Conservation (phyloP, 2,888 invertebrate species). For the Ernsta delagoae region DNA sequence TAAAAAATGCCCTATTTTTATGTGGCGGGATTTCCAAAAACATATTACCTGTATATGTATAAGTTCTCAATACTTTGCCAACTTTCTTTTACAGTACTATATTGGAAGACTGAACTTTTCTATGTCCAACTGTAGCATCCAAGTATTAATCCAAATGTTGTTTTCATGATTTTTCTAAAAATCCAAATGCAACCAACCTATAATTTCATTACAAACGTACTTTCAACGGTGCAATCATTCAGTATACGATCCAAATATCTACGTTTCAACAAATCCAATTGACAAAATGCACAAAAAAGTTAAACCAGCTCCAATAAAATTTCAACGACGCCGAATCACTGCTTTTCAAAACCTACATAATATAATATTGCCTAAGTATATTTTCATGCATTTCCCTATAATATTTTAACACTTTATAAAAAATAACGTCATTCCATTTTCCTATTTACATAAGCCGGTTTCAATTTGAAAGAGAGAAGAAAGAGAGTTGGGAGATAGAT, state of each 20-base stretch:
- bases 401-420: slow-evolving; percentile 6
- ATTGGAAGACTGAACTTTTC: slow-evolving; percentile 29
- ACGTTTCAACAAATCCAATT: background rate
- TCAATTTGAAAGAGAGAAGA: too few relatives aligned
- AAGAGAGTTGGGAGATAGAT: too few relatives aligned
- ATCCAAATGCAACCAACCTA: background rate
- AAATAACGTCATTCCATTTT: background rate
- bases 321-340: background rate
- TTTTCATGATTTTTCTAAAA: background rate
- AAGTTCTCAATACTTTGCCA: background rate
- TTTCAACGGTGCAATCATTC: too few relatives aligned
- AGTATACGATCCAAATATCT: too few relatives aligned
- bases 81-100: background rate
- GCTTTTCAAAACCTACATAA: background rate
- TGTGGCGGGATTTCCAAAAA: too few relatives aligned
- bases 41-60: too few relatives aligned
- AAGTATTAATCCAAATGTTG: background rate
- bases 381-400: background rate
- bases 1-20: too few relatives aligned
- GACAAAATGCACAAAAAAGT: background rate
- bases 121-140: slow-evolving; percentile 6
- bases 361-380: slow-evolving; percentile 1
- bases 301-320: background rate
- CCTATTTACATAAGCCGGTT: slow-evolving; percentile 2
- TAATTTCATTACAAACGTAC: background rate